Evolutionary conservation across 1,140 invertebrate genomes (phyloP).

Genomic region (Chlorops oryzae): DNA sequence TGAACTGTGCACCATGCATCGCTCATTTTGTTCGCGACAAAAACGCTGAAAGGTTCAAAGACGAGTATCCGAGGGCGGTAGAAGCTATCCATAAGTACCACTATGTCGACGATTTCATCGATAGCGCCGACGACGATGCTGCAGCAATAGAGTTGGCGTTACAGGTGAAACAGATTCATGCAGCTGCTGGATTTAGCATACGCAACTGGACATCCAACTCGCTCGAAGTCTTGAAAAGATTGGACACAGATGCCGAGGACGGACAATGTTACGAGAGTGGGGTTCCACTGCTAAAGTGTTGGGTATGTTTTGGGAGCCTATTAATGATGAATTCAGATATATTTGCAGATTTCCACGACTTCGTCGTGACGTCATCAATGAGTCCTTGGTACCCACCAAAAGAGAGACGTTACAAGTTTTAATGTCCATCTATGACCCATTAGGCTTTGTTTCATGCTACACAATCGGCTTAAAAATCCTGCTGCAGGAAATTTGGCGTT

Average conservation of each 20-base stretch:
- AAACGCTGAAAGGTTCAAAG: slow-evolving; percentile 19
- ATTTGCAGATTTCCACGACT: slow-evolving; percentile 5
- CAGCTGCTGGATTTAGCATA: slow-evolving; percentile 17
- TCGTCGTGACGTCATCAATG: not conserved
- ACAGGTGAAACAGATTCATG: slow-evolving; percentile 22
- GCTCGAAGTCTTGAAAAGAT: not conserved
- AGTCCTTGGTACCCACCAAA: no score
- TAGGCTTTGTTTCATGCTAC: no score
- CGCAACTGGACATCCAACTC: slow-evolving; percentile 11
- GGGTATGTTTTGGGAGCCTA: slow-evolving; percentile 10
- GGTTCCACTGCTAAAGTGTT: slow-evolving; percentile 6
- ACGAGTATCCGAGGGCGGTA: slow-evolving; percentile 20
- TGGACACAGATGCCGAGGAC: not conserved
- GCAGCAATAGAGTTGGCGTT: slow-evolving; percentile 17
- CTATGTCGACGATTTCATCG: slow-evolving; percentile 45
- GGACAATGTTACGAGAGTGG: not conserved
- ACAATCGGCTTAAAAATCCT: no score
- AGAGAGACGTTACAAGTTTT: no score
- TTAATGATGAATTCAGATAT: slow-evolving; percentile 1
- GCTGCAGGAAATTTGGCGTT: no score
- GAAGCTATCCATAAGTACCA: slow-evolving; percentile 27
- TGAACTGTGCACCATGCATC: slow-evolving; percentile 26
- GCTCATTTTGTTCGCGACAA: slow-evolving; percentile 26
- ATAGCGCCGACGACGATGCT: slow-evolving; percentile 19
- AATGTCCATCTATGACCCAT: no score